A percentile compares a stretch with the other conserved stretches of the same genome.
phyloP scores from a whole-genome alignment of 1,140 invertebrate species.

The Heliconius hermathena region DNA sequence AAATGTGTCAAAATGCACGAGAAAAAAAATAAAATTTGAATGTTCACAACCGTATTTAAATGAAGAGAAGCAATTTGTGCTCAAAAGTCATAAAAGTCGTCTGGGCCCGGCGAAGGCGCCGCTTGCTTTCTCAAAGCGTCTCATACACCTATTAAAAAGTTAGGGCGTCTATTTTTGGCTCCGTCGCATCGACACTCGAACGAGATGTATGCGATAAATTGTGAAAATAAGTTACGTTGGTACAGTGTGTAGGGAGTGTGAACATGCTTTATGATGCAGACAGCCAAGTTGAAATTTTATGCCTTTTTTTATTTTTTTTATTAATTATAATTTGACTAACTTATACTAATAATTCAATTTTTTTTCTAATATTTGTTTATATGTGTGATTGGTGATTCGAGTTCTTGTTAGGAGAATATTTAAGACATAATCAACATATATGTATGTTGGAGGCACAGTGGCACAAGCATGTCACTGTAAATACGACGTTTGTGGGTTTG shows the following conservation, averaged over 20 bases:
- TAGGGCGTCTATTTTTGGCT: conserved; percentile 72
- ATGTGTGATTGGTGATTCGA: no score
- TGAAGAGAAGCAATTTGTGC: conserved; percentile 43
- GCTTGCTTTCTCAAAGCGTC: conserved; percentile 50
- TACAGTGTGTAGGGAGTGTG: conserved; percentile 19
- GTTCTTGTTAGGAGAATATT: no score
- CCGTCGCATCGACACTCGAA: conserved; percentile 55
- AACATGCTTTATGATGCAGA: conserved; percentile 21
- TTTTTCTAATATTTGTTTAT: no score
- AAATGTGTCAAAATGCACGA: conserved; percentile 17
- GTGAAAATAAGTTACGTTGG: conserved; percentile 44
- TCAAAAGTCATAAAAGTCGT: conserved; percentile 71
- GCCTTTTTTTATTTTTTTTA: not conserved
- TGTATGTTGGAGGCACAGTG: no score
- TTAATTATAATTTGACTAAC: no score
- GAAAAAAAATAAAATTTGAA: conserved; percentile 40
- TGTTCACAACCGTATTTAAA: conserved; percentile 43
- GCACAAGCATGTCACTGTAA: no score
- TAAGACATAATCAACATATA: no score
- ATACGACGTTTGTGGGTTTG: no score
- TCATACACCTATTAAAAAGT: conserved; percentile 68
- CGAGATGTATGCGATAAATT: conserved; percentile 67
- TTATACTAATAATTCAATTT: no score
- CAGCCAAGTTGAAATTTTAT: conserved; percentile 10
- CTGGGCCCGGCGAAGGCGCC: conserved; percentile 60